These are phyloP conservation scores for Diogma glabrata DNA, from an alignment of 2,888 invertebrate species.

Conservation along the genomic window DNA sequence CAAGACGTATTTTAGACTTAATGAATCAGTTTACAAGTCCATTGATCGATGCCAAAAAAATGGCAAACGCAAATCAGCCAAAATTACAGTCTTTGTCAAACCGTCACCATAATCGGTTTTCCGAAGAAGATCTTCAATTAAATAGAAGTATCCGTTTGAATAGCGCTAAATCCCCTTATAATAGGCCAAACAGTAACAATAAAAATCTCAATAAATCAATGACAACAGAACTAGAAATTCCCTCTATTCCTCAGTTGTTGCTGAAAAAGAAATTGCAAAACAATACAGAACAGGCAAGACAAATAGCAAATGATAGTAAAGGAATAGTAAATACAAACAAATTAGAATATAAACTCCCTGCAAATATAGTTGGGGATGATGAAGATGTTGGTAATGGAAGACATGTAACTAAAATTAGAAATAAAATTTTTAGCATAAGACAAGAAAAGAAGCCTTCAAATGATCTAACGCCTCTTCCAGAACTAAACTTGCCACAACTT, in stretches of 20 bases:
- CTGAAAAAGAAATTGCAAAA: constrained; percentile 49
- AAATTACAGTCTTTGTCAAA: constrained; percentile 19
- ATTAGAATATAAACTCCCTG: constrained; percentile 22
- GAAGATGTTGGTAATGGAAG: constrained; percentile 13
- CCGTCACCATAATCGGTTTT: constrained; percentile 21
- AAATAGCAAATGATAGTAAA: constrained; percentile 37
- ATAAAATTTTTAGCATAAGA: constrained; percentile 19
- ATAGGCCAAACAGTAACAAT: constrained; percentile 22
- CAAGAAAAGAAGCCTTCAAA: constrained; percentile 17
- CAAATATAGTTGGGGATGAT: constrained; percentile 1
- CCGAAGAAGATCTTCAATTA: constrained; percentile 24
- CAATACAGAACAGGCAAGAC: constrained; percentile 43
- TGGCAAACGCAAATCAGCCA: constrained; percentile 41
- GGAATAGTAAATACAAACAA: constrained; percentile 13
- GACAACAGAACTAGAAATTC: constrained; percentile 42
- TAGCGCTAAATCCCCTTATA: constrained; percentile 25
- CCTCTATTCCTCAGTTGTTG: constrained; percentile 50
- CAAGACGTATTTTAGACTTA: constrained; percentile 65
- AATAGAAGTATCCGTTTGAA: constrained; percentile 24
- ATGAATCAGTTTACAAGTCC: constrained; percentile 76
- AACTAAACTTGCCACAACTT: constrained; percentile 41
- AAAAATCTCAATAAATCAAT: constrained; percentile 19
- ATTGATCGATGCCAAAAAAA: constrained; percentile 62
- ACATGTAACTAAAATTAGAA: constrained; percentile 22
- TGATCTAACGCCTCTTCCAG: constrained; percentile 34